These are phyloP conservation scores for Brachycybe producta DNA, from an alignment of 2,888 invertebrate genomes.

Conservation along the genomic window DNA sequence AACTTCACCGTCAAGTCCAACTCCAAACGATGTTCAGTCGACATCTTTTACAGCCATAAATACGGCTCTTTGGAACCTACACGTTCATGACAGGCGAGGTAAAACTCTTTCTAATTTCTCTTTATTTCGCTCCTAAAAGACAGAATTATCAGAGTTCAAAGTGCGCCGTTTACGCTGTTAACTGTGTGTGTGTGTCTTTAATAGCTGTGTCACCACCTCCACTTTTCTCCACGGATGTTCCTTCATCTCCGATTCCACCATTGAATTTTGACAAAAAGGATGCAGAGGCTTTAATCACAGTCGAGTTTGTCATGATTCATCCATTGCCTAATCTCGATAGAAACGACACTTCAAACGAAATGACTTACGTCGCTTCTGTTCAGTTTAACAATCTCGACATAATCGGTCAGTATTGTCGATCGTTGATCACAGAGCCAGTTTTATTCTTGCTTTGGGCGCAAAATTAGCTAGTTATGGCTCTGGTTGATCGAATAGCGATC, in stretches of 20 bases:
- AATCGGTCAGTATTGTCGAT: slow-evolving; percentile 53
- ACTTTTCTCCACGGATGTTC: neutral
- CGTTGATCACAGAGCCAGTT: too few relatives aligned
- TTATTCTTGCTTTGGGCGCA: too few relatives aligned
- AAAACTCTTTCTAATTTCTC: neutral
- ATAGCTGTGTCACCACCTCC: too few relatives aligned
- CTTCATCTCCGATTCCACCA: neutral
- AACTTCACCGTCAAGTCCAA: slow-evolving; percentile 48
- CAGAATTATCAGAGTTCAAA: too few relatives aligned
- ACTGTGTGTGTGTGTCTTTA: too few relatives aligned
- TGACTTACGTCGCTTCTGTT: slow-evolving; percentile 63
- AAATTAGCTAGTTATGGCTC: too few relatives aligned
- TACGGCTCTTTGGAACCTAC: slow-evolving; percentile 38
- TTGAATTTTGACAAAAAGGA: slow-evolving; percentile 24
- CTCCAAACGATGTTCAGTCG: slow-evolving; percentile 41
- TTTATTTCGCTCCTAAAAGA: neutral
- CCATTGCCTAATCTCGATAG: slow-evolving; percentile 38
- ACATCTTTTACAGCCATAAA: slow-evolving; percentile 44
- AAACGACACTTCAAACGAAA: slow-evolving; percentile 34
- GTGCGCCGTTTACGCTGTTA: too few relatives aligned
- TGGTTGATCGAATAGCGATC: too few relatives aligned
- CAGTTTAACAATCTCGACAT: slow-evolving; percentile 89
- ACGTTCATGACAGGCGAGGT: slow-evolving; percentile 1
- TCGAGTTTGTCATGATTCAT: slow-evolving; percentile 64
- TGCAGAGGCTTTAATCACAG: slow-evolving; percentile 42